Evolutionary conservation across 2,113 vertebrate genomes (phyloP).

Genomic region (Elephas maximus): DNA sequence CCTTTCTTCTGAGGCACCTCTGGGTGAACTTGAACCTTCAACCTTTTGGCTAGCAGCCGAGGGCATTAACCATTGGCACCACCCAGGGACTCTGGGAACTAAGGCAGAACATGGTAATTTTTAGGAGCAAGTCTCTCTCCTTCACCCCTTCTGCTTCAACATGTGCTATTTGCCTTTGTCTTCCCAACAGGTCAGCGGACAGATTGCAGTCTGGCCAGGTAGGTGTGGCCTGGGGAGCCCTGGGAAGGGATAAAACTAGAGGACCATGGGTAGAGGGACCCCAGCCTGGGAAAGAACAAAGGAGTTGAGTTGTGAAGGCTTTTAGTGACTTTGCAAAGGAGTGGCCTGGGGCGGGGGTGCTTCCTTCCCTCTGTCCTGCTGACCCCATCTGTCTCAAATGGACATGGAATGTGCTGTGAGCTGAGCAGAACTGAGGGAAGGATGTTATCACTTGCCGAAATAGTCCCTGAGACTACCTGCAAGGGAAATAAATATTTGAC

Average conservation of each 20-base stretch:
- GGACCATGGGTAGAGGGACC: fast-evolving
- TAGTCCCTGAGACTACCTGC: neutral
- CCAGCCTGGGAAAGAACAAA: neutral
- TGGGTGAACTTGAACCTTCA: neutral
- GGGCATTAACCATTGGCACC: neutral
- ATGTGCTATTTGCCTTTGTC: constrained; percentile 80
- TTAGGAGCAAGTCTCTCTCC: neutral
- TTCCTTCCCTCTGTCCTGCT: constrained; percentile 52
- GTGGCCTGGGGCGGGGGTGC: neutral
- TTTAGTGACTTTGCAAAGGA: constrained; percentile 47
- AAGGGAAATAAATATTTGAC: neutral
- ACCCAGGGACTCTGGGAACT: neutral
- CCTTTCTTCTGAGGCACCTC: neutral
- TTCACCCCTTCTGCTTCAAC: constrained; percentile 57
- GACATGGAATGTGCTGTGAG: constrained; percentile 30
- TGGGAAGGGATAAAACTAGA: neutral
- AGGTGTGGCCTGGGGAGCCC: constrained; percentile 85
- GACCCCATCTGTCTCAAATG: constrained; percentile 8
- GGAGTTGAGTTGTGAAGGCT: neutral
- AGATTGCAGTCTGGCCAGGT: constrained; percentile 98
- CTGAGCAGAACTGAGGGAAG: neutral
- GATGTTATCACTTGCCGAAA: constrained; percentile 13
- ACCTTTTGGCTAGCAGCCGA: neutral
- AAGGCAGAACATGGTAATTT: neutral
- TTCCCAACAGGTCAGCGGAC: constrained; percentile 94